Base-by-base conservation (phyloP, 2,113 vertebrate genomes). In the Ornithorhynchus anatinus region DNA sequence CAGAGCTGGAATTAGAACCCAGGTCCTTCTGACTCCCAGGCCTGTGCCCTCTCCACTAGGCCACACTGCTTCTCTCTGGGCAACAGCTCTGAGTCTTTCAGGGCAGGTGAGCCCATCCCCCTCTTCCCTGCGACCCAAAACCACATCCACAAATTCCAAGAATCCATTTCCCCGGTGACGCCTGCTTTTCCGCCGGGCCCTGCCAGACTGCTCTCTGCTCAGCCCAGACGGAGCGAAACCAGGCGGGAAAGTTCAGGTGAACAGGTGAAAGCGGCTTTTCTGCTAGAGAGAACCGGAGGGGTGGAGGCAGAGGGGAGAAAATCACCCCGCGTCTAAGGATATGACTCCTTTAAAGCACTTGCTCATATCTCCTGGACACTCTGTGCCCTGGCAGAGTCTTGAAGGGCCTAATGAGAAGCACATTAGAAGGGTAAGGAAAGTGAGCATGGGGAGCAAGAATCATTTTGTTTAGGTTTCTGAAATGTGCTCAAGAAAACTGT, bases 401-500 rank as follows among this genome's bases (percentile, higher is more conserved):
- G 59, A 65, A 35, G 16, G 72, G 42, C 58, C 72, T 66, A 58
- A 69, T 35, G 58, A 66, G 76, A 63, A 58, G 50, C 3, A 4
- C 73, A 63, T 78, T 77, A 73, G 45, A 8, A 22, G 50, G 17
- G 0, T 37, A 13, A 77, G 76, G 67, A 62, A 31, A 73, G 58
- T 29, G 31, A 43, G 75, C 59, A 56, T n/a, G 69, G 67, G 1
- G 47, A 67, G 60, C 42, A 79, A 79, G 78, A 77, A 77, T 57
- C 39, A 4, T 71, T 65, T 64, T 64, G 69, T 70, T 77, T 72
- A 75, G 69, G 36, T 78, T 80, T 85, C 77, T 66, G 4, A 79
- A 85, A 57, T 27, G 73, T 40, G 71, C 56, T 23, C 52, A 32
- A 48, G 81, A 68, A 75, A 79, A 73, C 67, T 42, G 25, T 78